Evolutionary conservation across 1,140 invertebrate genomes (phyloP).

Genomic region (Venustaconcha ellipsiformis): DNA sequence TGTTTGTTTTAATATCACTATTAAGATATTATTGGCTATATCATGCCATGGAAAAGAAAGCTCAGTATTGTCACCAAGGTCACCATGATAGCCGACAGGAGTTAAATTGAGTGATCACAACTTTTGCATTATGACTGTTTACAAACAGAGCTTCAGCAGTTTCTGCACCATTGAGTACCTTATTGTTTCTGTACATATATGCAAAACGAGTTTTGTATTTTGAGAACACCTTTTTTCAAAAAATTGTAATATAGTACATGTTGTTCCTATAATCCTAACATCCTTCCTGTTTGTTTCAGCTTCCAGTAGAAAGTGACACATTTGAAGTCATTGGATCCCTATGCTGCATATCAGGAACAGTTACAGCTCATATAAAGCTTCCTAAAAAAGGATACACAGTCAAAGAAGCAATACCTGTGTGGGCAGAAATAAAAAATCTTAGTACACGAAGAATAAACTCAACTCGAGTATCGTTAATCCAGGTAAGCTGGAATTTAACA

Average conservation of each 20-base stretch:
- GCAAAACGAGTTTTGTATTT: too few relatives aligned
- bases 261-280: not conserved
- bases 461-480: slow-evolving; percentile 62
- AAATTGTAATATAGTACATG: not conserved
- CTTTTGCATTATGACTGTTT: too few relatives aligned
- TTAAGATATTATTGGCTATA: too few relatives aligned
- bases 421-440: slow-evolving; percentile 62
- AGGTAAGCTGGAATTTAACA: slow-evolving; percentile 39
- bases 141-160: too few relatives aligned
- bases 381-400: slow-evolving; percentile 60
- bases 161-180: too few relatives aligned
- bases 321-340: slow-evolving; percentile 62
- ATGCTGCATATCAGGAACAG: slow-evolving; percentile 62
- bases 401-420: slow-evolving; percentile 61
- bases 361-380: slow-evolving; percentile 55
- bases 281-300: slow-evolving; percentile 35
- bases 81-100: too few relatives aligned
- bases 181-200: too few relatives aligned
- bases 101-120: too few relatives aligned
- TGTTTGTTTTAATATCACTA: too few relatives aligned
- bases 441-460: slow-evolving; percentile 55
- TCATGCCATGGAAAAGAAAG: too few relatives aligned
- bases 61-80: too few relatives aligned
- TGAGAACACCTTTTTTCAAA: too few relatives aligned
- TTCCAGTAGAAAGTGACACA: slow-evolving; percentile 63